These are phyloP conservation scores for Scrobipalpa atriplicella DNA, from an alignment of 2,888 invertebrate species.

Conservation along the genomic window DNA sequence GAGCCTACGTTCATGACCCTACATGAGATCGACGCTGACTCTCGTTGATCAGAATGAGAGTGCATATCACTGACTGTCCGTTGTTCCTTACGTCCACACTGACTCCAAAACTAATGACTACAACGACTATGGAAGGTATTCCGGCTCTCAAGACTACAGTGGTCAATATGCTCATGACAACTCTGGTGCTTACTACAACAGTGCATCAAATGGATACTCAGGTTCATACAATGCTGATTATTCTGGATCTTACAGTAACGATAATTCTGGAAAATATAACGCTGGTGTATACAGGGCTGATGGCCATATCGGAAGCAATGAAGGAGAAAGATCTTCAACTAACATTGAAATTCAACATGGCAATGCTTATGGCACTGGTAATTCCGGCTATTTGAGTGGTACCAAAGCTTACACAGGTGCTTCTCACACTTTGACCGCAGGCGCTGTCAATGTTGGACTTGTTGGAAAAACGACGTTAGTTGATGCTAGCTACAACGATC, in stretches of 20 bases:
- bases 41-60: no score
- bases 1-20: constrained; percentile 76
- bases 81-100: constrained; percentile 66
- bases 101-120: constrained; percentile 55
- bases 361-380: constrained; percentile 54
- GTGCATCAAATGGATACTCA: constrained; percentile 42
- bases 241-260: constrained; percentile 55
- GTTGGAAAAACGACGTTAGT: constrained; percentile 76
- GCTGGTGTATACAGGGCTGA: constrained; percentile 62
- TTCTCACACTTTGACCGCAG: constrained; percentile 72
- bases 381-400: constrained; percentile 62
- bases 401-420: constrained; percentile 63
- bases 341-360: constrained; percentile 43
- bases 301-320: constrained; percentile 55
- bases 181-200: constrained; percentile 53
- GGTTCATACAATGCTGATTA: constrained; percentile 50
- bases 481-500: constrained; percentile 61
- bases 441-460: constrained; percentile 74
- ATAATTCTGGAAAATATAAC: constrained; percentile 59
- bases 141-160: constrained; percentile 46
- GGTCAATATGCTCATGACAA: constrained; percentile 47
- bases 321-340: constrained; percentile 36
- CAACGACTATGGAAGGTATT: constrained; percentile 55
- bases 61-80: constrained; percentile 64
- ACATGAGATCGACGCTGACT: constrained; percentile 71